These are phyloP conservation scores for Ectemnius cavifrons DNA, from an alignment of 2,888 invertebrate species.

Conservation along the genomic window DNA sequence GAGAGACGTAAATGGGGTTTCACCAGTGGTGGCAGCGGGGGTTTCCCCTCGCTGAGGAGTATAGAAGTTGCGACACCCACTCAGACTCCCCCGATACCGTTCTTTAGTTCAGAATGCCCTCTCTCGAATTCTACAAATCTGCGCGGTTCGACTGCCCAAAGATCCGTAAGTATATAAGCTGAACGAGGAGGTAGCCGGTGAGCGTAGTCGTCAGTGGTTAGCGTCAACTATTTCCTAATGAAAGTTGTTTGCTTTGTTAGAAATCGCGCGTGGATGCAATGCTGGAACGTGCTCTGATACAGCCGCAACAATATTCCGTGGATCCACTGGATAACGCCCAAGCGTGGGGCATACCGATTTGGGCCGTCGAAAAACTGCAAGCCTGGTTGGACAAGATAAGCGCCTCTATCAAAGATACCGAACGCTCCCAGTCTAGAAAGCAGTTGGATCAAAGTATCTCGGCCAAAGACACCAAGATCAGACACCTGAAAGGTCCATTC, in stretches of 20 bases:
- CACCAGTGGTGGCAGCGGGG: constrained; percentile 76
- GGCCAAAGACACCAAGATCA: constrained; percentile 78
- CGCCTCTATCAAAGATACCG: constrained; percentile 78
- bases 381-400: constrained; percentile 83
- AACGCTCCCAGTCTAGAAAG: constrained; percentile 54
- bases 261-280: constrained; percentile 89
- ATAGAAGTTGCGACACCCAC: constrained; percentile 73
- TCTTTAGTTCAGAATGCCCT: constrained; percentile 74
- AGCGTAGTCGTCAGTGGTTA: no score
- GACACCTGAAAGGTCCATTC: constrained; percentile 83
- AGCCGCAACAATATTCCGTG: constrained; percentile 78
- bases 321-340: constrained; percentile 80
- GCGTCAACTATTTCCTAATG: neutral
- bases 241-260: constrained; percentile 62
- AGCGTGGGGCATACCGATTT: constrained; percentile 79
- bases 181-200: no score
- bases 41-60: constrained; percentile 76
- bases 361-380: constrained; percentile 79
- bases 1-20: constrained; percentile 73
- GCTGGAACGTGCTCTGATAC: constrained; percentile 84
- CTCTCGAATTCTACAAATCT: constrained; percentile 74
- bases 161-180: constrained; percentile 68
- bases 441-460: constrained; percentile 54
- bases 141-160: constrained; percentile 75
- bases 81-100: constrained; percentile 72